These are phyloP conservation scores for Ostrea denselamellosa DNA, from an alignment of 1,140 invertebrate genomes.

Conservation along the genomic window DNA sequence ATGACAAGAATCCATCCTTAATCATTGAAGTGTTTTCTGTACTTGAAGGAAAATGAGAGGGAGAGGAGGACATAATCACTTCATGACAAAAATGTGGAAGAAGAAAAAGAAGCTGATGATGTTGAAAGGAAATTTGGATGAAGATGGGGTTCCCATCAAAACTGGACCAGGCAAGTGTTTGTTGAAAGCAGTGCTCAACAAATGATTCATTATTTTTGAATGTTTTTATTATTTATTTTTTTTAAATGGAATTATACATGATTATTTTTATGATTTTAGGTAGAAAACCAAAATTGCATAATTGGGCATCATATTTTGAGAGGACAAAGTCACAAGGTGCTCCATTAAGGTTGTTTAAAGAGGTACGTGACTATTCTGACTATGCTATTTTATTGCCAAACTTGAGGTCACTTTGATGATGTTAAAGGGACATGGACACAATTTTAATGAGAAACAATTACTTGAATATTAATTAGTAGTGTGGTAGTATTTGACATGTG, in stretches of 20 bases:
- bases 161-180: constrained; percentile 31
- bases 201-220: not conserved
- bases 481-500: too few relatives aligned
- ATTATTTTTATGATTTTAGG: constrained; percentile 58
- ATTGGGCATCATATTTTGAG: constrained; percentile 78
- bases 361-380: constrained; percentile 66
- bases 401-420: too few relatives aligned
- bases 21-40: too few relatives aligned
- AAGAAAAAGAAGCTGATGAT: constrained; percentile 65
- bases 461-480: too few relatives aligned
- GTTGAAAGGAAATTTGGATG: constrained; percentile 57
- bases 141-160: constrained; percentile 39
- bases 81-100: constrained; percentile 62
- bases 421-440: too few relatives aligned
- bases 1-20: too few relatives aligned
- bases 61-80: constrained; percentile 58
- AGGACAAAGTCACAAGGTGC: constrained; percentile 74
- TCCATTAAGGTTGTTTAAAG: constrained; percentile 77
- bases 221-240: not conserved
- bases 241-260: not conserved
- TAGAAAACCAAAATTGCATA: constrained; percentile 73
- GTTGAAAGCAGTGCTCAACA: not conserved
- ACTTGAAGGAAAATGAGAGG: constrained; percentile 44
- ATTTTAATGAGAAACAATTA: too few relatives aligned
- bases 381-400: too few relatives aligned